Evolutionary conservation across 2,797 vertebrate species (phyloP), one percentile per base, ranked within the genome.

Genomic region (Poliocrania exsul): DNA sequence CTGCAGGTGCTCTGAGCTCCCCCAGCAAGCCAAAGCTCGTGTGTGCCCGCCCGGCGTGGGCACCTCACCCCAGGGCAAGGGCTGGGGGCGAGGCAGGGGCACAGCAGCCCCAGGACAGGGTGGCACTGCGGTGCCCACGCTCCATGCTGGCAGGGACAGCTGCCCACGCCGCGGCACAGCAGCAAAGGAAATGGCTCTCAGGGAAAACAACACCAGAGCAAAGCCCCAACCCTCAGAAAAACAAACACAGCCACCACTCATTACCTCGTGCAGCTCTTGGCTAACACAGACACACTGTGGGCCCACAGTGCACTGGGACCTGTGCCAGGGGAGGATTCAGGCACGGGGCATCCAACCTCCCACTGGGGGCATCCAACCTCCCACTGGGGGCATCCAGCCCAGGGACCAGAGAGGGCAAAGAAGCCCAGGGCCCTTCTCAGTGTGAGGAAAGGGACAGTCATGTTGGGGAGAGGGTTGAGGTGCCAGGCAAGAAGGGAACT

Each of bases 91-190:
- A 75, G 61, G 70, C 84, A 61, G 81, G 75, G 72, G 35, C 86
- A 93, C 95, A 94, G 33, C 89, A 85, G 94, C 86, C 82, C 0
- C 2, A 42, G 94, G 91, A 89, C 1, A 77, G 88, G 85, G 93
- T 10, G 54, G 91, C 60, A 44, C 72, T 71, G 42, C 28, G 49
- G 62, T 93, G 79, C 58, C 1, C 13, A 81, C 23, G 2, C 69
- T 86, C 75, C 78, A 83, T 65, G 49, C 60, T 61, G 97, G 92
- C 92, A 83, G 19, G 87, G 97, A 96, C 92, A 95, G 91, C 93
- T 93, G 97, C 95, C 82, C 84, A 24, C 62, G 24, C 77, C 2
- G 4, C 51, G 38, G 3, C 71, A 24, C 47, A 62, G 23, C 74
- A 42, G 86, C 40, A 42, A 86, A 95, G 90, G 93, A 92, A 96